A percentile compares a stretch with the other conserved stretches of the same genome.
Conservation (phyloP, 2,888 invertebrate species). For the Xanthia icteritia region DNA sequence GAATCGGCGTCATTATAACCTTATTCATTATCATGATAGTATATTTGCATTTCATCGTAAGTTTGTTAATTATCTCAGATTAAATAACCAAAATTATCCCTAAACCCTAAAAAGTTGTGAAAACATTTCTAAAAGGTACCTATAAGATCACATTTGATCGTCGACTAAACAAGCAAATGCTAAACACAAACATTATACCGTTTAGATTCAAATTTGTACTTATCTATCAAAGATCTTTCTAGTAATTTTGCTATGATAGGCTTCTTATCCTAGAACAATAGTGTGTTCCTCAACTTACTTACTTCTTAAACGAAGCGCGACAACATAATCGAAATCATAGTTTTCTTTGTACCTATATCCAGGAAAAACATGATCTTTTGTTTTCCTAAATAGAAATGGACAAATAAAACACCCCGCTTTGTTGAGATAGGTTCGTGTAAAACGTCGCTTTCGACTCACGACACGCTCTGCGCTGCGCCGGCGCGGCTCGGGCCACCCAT, state of each 20-base stretch:
- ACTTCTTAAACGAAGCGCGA: not conserved
- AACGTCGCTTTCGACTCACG: constrained; percentile 84
- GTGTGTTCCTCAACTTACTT: not conserved
- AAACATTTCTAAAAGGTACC: not conserved
- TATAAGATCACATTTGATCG: not conserved
- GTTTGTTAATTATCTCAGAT: not conserved
- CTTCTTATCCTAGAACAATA: not conserved
- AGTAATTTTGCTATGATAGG: not conserved
- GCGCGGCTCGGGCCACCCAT: constrained; percentile 79
- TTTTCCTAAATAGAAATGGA: constrained; percentile 23
- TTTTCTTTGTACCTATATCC: not conserved
- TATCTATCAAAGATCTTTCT: not conserved
- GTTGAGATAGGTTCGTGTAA: constrained; percentile 74
- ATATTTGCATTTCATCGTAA: not conserved
- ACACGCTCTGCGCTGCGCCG: constrained; percentile 58
- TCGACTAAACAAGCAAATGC: too few relatives aligned
- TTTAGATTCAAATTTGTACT: not conserved
- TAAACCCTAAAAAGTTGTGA: not conserved
- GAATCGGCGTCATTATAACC: not conserved
- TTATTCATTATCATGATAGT: not conserved
- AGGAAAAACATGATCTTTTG: not conserved
- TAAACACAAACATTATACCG: not conserved
- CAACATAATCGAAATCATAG: not conserved
- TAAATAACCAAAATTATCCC: not conserved
- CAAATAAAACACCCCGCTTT: constrained; percentile 27